Conservation (phyloP, 2,888 invertebrate species). For the Odontocerum albicorne region DNA sequence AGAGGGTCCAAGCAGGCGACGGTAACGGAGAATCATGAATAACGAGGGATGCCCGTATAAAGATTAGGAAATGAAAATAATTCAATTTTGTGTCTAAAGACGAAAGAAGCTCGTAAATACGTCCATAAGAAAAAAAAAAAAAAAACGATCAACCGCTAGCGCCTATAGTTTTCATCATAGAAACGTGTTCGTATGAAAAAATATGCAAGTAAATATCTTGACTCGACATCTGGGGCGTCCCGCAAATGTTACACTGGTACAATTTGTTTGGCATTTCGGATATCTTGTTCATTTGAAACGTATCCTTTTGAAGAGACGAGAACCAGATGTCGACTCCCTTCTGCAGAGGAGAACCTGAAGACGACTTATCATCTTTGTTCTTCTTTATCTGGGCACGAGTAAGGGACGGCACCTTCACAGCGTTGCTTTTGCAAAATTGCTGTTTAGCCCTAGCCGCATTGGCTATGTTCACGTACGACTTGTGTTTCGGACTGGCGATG, state of each 20-base stretch:
- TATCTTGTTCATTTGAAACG: constrained; percentile 23
- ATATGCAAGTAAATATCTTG: constrained; percentile 24
- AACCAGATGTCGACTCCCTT: neutral
- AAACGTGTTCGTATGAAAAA: constrained; percentile 25
- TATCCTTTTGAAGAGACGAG: constrained; percentile 8
- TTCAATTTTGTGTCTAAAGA: too few relatives aligned
- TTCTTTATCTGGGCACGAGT: constrained; percentile 12
- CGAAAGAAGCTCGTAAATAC: too few relatives aligned
- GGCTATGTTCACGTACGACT: constrained; percentile 4
- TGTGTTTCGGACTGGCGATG: constrained; percentile 23
- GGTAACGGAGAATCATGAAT: too few relatives aligned
- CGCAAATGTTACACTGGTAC: constrained; percentile 22
- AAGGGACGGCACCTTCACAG: constrained; percentile 7
- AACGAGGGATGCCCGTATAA: too few relatives aligned
- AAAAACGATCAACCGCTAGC: too few relatives aligned
- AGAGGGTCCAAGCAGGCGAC: too few relatives aligned
- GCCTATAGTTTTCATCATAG: neutral
- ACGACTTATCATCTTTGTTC: neutral
- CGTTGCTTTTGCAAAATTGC: constrained; percentile 4
- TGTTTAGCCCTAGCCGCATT: constrained; percentile 1
- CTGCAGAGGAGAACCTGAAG: neutral
- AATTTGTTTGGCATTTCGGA: constrained; percentile 1
- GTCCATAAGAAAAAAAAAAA: too few relatives aligned
- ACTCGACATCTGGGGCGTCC: constrained; percentile 8
- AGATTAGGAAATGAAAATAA: too few relatives aligned